Evolutionary conservation across 2,113 vertebrate genomes (phyloP), one percentile per base, ranked within the genome.

Genomic region (Numida meleagris): DNA sequence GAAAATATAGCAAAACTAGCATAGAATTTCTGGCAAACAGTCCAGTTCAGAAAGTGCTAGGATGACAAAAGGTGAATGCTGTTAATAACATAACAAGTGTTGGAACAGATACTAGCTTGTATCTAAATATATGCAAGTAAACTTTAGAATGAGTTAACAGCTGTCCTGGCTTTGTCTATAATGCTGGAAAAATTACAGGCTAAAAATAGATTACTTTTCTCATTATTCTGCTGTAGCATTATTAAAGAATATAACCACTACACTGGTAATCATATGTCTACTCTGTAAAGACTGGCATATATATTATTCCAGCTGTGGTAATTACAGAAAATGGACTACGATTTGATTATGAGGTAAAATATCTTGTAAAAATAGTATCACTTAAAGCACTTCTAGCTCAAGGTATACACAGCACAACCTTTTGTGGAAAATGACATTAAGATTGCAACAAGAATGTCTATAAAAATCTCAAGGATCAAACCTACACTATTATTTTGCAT

Each of bases 241-340:
- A 27, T 83, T 67, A 90, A 77, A 90, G 82, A 77, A 67, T 58
- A 90, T 68, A 73, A 75, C 61, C 23, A 45, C 59, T 63, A 59
- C 33, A 43, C 19, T 42, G 63, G 63, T 45, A 80, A 86, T 81
- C 80, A 90, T 43, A 24, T 15, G 34, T 84, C 73, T 94, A 59
- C 46, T 78, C 65, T 61, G 51, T 42, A 78, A 86, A 90, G 80
- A 83, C 43, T 78, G 76, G 34, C 61, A 66, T 50, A 80, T 0
- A 0, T 70, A 43, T n/a, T 46, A 46, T 74, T 67, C 46, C 51
- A 83, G 8, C 80, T 68, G 80, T 48, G 73, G 68, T 88, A 95
- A 94, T 92, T 78, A 90, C 68, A 93, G 86, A 95, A 96, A 94
- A 96, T 78, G 86, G 86, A 89, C 43, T 43, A 3, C 74, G 51